Conservation (phyloP, 1,140 invertebrate species). For the Argopecten irradians region DNA sequence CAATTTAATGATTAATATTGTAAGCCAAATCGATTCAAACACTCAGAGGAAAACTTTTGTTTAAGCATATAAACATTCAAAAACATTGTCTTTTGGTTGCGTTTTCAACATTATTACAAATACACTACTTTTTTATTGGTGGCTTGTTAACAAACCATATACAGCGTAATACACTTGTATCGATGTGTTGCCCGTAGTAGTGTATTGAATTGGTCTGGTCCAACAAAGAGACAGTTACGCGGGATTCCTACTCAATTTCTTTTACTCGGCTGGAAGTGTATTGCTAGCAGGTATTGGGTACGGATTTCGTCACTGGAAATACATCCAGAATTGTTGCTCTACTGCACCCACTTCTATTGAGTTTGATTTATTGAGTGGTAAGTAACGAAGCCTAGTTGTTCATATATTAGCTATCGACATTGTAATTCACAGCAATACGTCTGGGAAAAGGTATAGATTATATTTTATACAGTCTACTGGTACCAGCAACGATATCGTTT, state of each 20-base stretch:
- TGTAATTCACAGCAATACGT: not conserved
- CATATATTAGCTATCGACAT: not conserved
- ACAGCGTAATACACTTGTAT: too few relatives aligned
- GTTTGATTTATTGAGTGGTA: constrained; percentile 80
- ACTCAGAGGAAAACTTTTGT: too few relatives aligned
- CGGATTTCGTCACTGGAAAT: constrained; percentile 83
- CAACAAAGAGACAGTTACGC: constrained; percentile 81
- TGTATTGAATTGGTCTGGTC: constrained; percentile 66
- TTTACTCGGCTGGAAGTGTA: constrained; percentile 84
- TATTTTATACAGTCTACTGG: not conserved
- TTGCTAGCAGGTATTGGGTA: constrained; percentile 81
- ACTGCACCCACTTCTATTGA: constrained; percentile 83
- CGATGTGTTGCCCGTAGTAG: too few relatives aligned
- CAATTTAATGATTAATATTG: too few relatives aligned
- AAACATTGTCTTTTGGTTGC: too few relatives aligned
- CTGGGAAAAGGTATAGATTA: not conserved
- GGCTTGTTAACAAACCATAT: too few relatives aligned
- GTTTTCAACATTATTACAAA: not conserved
- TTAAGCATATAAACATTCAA: too few relatives aligned
- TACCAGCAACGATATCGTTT: too few relatives aligned
- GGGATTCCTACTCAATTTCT: constrained; percentile 84
- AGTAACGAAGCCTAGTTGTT: not conserved
- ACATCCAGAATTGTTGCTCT: constrained; percentile 86
- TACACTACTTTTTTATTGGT: not conserved
- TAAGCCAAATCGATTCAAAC: too few relatives aligned